Evolutionary conservation across 2,797 vertebrate species (phyloP).

Genomic region (Pelobates cultripes): DNA sequence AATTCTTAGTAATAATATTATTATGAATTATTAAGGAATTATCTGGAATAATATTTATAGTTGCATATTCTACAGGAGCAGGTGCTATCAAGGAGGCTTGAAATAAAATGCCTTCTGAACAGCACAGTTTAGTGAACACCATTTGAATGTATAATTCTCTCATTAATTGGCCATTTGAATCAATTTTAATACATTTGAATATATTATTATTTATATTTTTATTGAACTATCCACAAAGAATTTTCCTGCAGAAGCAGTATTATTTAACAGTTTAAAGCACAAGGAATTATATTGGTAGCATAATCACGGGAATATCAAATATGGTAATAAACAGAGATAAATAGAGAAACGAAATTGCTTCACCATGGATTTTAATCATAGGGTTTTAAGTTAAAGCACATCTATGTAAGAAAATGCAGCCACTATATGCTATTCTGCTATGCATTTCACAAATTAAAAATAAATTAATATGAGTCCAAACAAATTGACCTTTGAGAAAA

Average conservation of each 20-base stretch:
- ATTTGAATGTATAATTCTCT: slow-evolving; percentile 42
- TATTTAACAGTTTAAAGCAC: slow-evolving; percentile 8
- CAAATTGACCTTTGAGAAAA: too few relatives aligned
- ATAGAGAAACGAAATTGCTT: slow-evolving; percentile 9
- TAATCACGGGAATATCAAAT: background rate
- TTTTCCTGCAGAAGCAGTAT: slow-evolving; percentile 3
- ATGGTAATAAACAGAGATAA: background rate
- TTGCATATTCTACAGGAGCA: slow-evolving; percentile 45
- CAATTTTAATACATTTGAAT: slow-evolving; percentile 39
- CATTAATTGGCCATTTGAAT: slow-evolving; percentile 46
- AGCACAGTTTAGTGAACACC: slow-evolving; percentile 41
- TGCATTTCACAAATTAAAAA: too few relatives aligned
- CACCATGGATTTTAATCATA: background rate
- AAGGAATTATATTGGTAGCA: background rate
- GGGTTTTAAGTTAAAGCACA: background rate
- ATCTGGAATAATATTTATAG: slow-evolving; percentile 45
- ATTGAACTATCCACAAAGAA: slow-evolving; percentile 17
- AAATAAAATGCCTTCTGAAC: slow-evolving; percentile 43
- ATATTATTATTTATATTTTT: slow-evolving; percentile 28
- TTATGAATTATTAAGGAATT: slow-evolving; percentile 43
- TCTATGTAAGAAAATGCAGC: background rate
- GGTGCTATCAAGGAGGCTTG: slow-evolving; percentile 52
- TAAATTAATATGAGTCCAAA: too few relatives aligned
- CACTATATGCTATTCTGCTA: too few relatives aligned
- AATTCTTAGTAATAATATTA: slow-evolving; percentile 13